phyloP scores from a whole-genome alignment of 2,888 invertebrate species.

The Xestia c-nigrum region DNA sequence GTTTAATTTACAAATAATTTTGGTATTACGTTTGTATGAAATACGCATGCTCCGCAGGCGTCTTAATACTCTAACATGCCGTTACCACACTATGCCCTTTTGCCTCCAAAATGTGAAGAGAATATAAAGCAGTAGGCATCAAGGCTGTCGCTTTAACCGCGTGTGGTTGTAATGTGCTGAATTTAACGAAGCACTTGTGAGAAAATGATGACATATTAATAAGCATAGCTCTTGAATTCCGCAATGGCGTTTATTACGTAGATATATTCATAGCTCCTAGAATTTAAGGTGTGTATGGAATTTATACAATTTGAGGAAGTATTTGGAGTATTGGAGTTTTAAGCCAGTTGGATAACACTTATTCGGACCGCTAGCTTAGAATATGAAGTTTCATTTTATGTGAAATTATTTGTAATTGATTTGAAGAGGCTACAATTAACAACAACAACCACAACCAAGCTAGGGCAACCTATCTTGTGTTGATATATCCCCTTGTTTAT shows the following conservation, averaged over 20 bases:
- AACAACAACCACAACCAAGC: no score
- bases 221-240: constrained; percentile 17
- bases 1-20: no score
- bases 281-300: background rate
- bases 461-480: background rate
- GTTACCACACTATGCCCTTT: constrained; percentile 33
- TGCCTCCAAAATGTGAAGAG: constrained; percentile 13
- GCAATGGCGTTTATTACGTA: constrained; percentile 20
- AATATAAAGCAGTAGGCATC: constrained; percentile 29
- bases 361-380: background rate
- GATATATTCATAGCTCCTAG: background rate
- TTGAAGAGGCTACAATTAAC: background rate
- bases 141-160: constrained; percentile 44
- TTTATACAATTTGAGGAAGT: background rate
- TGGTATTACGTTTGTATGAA: no score
- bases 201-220: constrained; percentile 47
- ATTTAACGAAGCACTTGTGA: constrained; percentile 41
- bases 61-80: background rate
- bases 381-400: background rate
- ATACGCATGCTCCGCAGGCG: no score
- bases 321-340: background rate
- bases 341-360: background rate
- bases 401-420: background rate
- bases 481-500: background rate
- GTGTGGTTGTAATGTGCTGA: constrained; percentile 32